Evolutionary conservation across 2,113 vertebrate species (phyloP).

Genomic region (Australoheros scitulus): DNA sequence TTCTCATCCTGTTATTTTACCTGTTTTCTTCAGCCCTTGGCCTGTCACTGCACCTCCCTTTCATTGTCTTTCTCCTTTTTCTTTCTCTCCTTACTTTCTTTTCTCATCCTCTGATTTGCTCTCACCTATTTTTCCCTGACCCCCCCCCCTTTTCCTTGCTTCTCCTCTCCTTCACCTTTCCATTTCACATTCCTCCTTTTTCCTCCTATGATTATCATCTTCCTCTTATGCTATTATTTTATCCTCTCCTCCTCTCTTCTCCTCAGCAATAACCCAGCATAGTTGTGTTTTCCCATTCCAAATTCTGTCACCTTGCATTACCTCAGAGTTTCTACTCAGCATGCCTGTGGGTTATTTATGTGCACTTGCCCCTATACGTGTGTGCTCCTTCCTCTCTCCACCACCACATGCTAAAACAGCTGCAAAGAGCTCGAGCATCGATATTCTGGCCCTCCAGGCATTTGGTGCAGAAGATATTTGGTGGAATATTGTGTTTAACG

Average conservation of each 20-base stretch:
- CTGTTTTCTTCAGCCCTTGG: background rate
- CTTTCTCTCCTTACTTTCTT: background rate
- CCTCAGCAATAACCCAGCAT: conserved; percentile 49
- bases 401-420: conserved; percentile 42
- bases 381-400: conserved; percentile 5
- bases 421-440: conserved; percentile 19
- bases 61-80: background rate
- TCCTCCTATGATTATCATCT: conserved; percentile 16
- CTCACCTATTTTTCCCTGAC: background rate
- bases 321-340: conserved; percentile 41
- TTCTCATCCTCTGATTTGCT: background rate
- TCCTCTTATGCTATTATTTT: conserved; percentile 36
- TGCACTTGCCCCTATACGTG: conserved; percentile 24
- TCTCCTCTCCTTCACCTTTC: background rate
- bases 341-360: conserved; percentile 60
- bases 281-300: conserved; percentile 61
- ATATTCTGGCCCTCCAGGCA: conserved; percentile 48
- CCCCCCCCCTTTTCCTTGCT: background rate
- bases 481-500: conserved; percentile 47
- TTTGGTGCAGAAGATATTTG: conserved; percentile 36
- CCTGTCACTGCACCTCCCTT: background rate
- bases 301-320: conserved; percentile 68
- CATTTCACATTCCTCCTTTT: background rate
- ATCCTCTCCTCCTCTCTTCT: background rate
- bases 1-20: background rate